Evolutionary conservation across 2,888 invertebrate genomes (phyloP).

Genomic region (Oxyscelio sp.): DNA sequence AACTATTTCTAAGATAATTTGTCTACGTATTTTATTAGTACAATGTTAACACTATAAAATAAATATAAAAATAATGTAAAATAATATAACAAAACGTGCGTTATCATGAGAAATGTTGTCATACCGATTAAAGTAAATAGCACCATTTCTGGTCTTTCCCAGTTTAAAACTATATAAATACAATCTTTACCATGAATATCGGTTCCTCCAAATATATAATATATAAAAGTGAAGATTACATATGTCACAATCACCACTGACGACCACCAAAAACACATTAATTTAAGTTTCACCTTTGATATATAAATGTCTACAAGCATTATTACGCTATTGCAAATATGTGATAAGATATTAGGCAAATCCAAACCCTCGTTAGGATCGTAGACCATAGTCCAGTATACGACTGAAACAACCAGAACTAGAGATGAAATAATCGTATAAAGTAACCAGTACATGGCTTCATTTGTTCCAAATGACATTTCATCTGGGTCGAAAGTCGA

Average conservation of each 20-base stretch:
- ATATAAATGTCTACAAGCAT: neutral
- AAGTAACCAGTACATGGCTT: no score
- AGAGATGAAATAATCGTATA: no score
- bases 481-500: no score
- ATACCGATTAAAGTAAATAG: neutral
- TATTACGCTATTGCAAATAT: neutral
- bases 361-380: no score
- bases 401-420: no score
- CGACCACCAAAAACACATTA: neutral
- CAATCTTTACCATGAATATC: neutral
- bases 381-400: no score
- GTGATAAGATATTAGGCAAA: neutral
- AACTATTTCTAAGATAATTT: no score
- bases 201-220: neutral
- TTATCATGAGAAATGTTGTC: neutral
- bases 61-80: neutral
- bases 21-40: no score
- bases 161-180: neutral
- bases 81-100: neutral
- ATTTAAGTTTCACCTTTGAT: neutral
- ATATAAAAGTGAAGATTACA: neutral
- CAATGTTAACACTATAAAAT: no score
- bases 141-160: neutral
- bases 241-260: neutral
- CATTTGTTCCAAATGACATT: no score